Base-by-base conservation (phyloP, 1,140 invertebrate genomes). In the Uloborus diversus region DNA sequence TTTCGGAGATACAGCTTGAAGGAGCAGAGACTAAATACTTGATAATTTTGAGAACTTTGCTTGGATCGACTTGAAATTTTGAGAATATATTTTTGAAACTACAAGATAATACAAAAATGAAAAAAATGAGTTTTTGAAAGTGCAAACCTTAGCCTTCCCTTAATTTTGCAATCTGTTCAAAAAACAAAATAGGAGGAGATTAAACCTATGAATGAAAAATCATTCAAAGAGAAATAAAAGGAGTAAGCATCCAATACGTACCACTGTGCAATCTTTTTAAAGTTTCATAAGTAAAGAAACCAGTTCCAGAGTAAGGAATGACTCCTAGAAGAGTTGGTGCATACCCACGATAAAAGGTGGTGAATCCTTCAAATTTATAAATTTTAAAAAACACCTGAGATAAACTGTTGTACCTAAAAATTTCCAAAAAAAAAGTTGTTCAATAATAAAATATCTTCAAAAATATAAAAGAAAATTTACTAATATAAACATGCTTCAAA, bases 241-340 rank as follows among this genome's bases (percentile, higher is more conserved):
- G 37, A 42, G 17, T 9, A 42, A 9, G 37, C 17, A 9, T 28
- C 11, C 1, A 59, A 42, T 33, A 57, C 47, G 28, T 79, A 83
- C 83, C 83, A 80, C 64, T 49, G 65, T 84, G 84, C 4, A 83
- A 81, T 49, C 82, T 62, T 88, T 99, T 99, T 4, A 98, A 88
- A 25, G 94, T 93, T 88, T 99, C 97, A 87, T 98, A 99, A 0
- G 96, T 98, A 86, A 95, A 99, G 88, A 99, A 99, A 51, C 96
- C 97, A 59, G 93, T 93, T 11, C 98, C 98, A 13, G 98, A 97
- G 88, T 99, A 99, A 0, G 96, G 96, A 84, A 99, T 94, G 0
- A 97, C 95, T 2, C 98, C 98, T 1, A 97, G 85, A 23, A 99
- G 90, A 0, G 97, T 98, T 1, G 97, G 94, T 35, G 91, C 88